Evolutionary conservation across 1,140 invertebrate species (phyloP).

Genomic region (Prorops nasuta): DNA sequence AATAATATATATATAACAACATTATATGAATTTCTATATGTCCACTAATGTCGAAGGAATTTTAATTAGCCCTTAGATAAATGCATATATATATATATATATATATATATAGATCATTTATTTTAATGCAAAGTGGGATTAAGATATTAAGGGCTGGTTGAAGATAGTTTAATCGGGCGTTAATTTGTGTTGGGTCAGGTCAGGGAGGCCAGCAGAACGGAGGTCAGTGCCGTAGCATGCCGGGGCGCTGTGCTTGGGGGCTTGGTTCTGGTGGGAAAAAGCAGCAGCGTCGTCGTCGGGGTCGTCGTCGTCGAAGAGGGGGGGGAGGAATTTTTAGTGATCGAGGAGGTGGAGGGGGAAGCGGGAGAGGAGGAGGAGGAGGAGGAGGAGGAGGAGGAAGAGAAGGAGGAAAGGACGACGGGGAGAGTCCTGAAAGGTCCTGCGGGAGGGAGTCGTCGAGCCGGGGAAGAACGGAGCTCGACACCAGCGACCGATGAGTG

Average conservation of each 20-base stretch:
- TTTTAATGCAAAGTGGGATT: no score
- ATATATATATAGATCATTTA: no score
- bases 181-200: slow-evolving; percentile 18
- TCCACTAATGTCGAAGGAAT: no score
- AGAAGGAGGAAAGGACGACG: slow-evolving; percentile 20
- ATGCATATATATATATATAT: no score
- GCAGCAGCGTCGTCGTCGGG: slow-evolving; percentile 38
- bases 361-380: slow-evolving; percentile 4
- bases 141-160: no score
- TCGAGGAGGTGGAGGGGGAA: slow-evolving; percentile 9
- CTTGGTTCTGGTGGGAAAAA: slow-evolving; percentile 37
- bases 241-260: slow-evolving; percentile 37
- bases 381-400: background rate
- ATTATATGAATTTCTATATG: no score
- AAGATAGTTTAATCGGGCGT: no score
- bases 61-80: no score
- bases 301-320: slow-evolving; percentile 21
- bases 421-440: no score
- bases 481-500: slow-evolving; percentile 51
- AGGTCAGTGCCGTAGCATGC: slow-evolving; percentile 47
- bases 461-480: slow-evolving; percentile 33
- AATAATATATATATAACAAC: no score
- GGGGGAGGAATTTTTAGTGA: slow-evolving; percentile 2
- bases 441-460: background rate
- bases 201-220: slow-evolving; percentile 27